phyloP scores from a whole-genome alignment of 2,888 invertebrate species.

The Phyllotreta cruciferae region DNA sequence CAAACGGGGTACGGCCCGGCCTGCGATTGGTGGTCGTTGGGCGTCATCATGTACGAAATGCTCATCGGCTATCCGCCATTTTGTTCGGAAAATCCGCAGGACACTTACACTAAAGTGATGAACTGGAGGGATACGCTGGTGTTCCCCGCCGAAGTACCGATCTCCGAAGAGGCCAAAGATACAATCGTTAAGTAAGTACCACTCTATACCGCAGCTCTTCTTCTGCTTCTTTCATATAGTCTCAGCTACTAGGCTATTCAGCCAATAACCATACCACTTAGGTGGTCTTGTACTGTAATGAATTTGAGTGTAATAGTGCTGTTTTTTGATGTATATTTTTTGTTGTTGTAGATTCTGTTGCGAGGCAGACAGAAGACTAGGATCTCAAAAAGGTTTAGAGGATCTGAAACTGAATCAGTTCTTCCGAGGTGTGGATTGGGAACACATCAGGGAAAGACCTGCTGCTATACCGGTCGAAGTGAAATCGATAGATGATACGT shows the following conservation, averaged over 20 bases:
- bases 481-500: slow-evolving; percentile 98
- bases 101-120: slow-evolving; percentile 97
- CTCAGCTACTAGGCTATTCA: too few relatives aligned
- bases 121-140: slow-evolving; percentile 98
- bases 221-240: background rate
- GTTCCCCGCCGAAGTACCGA: slow-evolving; percentile 99
- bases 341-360: slow-evolving; percentile 83
- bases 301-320: too few relatives aligned
- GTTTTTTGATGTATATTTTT: too few relatives aligned
- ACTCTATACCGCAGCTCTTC: background rate
- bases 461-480: slow-evolving; percentile 98
- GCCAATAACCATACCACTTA: too few relatives aligned
- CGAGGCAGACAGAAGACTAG: slow-evolving; percentile 91
- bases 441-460: slow-evolving; percentile 96
- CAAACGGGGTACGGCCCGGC: slow-evolving; percentile 98
- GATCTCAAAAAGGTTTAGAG: slow-evolving; percentile 88
- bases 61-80: slow-evolving; percentile 99
- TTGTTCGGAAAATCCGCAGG: slow-evolving; percentile 98
- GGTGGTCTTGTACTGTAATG: background rate
- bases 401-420: slow-evolving; percentile 93
- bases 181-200: slow-evolving; percentile 73
- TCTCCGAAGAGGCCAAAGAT: slow-evolving; percentile 96
- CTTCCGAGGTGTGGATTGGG: slow-evolving; percentile 98
- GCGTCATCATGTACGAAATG: slow-evolving; percentile 99
- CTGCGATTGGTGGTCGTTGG: slow-evolving; percentile 99